Evolutionary conservation across 1,140 invertebrate genomes (phyloP), one percentile per base, ranked within the genome.

Genomic region (Drosophila ficusphila): DNA sequence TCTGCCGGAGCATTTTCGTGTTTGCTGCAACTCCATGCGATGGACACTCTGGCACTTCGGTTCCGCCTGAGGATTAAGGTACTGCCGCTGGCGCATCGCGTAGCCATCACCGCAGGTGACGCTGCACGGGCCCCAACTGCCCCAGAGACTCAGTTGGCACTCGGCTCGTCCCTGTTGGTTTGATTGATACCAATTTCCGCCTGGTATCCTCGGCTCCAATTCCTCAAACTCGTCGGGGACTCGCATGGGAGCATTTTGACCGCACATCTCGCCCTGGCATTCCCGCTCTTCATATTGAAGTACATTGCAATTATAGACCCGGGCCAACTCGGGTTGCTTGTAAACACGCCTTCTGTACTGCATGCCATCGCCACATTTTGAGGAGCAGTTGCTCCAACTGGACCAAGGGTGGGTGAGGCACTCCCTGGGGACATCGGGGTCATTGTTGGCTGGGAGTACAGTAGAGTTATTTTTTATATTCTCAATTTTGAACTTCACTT

Each of bases 391-490:
- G 6, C 95, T 95, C 96, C 96, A 98, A 8, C 92, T 76, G 0
- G 93, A 94, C 97, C 97, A 98, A 0, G 94, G 91, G 11, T 93
- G 94, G 3, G 96, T 92, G 1, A 93, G 93, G 75, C 97, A 98
- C 74, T 93, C 91, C 6, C 93, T 91, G 49, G 91, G 33, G 76
- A 92, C 91, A 81, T 51, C 74, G 36, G 7, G 61, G 18, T 73
- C 72, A 78, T 68, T 92, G 62, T 89, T 90, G 7, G 85, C 78
- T 90, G 21, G 7, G 1, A 64, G 6, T 44, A 12, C 18, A 2
- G 51, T 5, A 11, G 0, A 0, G 0, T 44, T 12, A 38, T 18
- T 8, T 29, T 5, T 16, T 25, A 9, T 11, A 7, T 29, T 19
- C 2, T 5, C 2, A 16, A 6, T 7, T 7, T 4, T 7, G 0